Conservation (phyloP, 2,888 invertebrate species). For the Blastobasis lacticolella region DNA sequence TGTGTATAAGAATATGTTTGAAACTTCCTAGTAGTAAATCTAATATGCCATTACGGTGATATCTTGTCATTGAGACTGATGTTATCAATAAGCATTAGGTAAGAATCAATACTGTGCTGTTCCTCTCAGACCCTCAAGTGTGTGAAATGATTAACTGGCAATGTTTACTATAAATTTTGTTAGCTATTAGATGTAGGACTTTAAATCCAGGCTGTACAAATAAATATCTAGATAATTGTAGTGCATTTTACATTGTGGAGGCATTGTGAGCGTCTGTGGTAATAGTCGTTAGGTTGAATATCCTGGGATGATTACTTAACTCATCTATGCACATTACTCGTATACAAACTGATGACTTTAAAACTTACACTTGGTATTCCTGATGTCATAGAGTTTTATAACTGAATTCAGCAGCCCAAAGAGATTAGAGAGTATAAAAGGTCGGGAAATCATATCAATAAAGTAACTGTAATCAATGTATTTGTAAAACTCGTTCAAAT, state of each 20-base stretch:
- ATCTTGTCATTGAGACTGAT: constrained; percentile 62
- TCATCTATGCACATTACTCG: constrained; percentile 34
- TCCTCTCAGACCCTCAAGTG: constrained; percentile 9
- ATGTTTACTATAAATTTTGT: constrained; percentile 56
- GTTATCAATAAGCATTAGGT: constrained; percentile 54
- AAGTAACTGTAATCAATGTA: no score
- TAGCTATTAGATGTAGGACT: constrained; percentile 68
- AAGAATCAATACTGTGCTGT: constrained; percentile 1
- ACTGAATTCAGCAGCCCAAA: no score
- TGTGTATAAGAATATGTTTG: constrained; percentile 45
- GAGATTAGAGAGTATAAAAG: no score
- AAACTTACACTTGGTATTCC: no score
- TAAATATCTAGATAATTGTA: constrained; percentile 64
- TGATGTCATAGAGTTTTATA: no score
- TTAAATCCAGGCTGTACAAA: constrained; percentile 70
- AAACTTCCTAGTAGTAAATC: constrained; percentile 40
- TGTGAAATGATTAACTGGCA: constrained; percentile 39
- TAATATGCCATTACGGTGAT: constrained; percentile 39
- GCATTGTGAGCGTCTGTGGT: constrained; percentile 58
- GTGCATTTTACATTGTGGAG: constrained; percentile 67
- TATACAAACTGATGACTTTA: constrained; percentile 13
- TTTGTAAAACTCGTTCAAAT: no score
- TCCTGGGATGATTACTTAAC: constrained; percentile 45
- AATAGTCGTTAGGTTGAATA: constrained; percentile 54
- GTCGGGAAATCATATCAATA: no score